Evolutionary conservation across 2,888 invertebrate genomes (phyloP), one percentile per base, ranked within the genome.

Genomic region (Girardia tigrina): DNA sequence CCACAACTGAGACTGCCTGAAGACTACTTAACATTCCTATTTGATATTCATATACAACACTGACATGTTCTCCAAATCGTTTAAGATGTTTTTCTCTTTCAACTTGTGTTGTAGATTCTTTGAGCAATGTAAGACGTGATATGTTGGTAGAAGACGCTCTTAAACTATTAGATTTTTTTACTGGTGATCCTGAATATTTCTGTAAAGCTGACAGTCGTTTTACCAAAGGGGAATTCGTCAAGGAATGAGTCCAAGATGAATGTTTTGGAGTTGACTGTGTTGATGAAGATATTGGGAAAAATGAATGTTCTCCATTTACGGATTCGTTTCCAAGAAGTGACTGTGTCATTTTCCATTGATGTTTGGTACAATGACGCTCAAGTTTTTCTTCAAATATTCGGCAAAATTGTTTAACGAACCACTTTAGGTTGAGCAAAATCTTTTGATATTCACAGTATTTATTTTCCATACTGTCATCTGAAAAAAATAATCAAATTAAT

Each of bases 1-100:
- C 76, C 8, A 69, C 76, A n/a, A 42, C 56, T n/a, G 42, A 26
- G 1, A 76, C 71, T 1, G 76, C 27, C 29, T 76, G 75, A 8
- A 75, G 42, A 42, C 76, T 73, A 12, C 42, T 75, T 26, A 76
- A 29, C 76, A 76, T 76, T 26, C 76, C 76, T n/a, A 76, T 26
- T 74, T 76, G 76, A 42, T 76, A 76, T 29, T 76, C 76, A 70
- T 76, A 76, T 4, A 74, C 56, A 26, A 76, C 42, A 74, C 76
- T 42, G 26, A 76, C 42, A 28, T 75, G 74, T 26, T 75, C 74
- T 12, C 74, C 76, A 71, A 76, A 76, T 56, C 70, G n/a, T 26
- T 75, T 75, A 26, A 76, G 28, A 23, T 75, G 74, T 23, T 36
- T 69, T 1, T 28, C 42, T 26, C 76, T 36, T 26, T 75, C 42